Evolutionary conservation across 2,113 vertebrate genomes (phyloP).

Genomic region (Limanda limanda): DNA sequence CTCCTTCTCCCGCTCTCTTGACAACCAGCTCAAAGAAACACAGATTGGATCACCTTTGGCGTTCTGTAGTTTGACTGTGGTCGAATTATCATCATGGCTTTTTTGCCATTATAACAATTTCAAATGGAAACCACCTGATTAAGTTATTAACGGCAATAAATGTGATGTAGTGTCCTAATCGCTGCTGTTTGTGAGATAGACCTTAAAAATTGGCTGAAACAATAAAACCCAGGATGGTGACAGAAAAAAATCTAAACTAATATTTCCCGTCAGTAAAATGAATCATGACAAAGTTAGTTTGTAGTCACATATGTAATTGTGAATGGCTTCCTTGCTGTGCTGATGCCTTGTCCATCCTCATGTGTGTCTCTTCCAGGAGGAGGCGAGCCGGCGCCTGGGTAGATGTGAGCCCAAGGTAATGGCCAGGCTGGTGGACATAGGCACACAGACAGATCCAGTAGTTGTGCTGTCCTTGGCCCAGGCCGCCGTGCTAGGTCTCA

Average conservation of each 20-base stretch:
- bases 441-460: slow-evolving; percentile 96
- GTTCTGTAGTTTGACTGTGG: not conserved
- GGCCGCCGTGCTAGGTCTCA: slow-evolving; percentile 93
- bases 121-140: not conserved
- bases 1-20: not conserved
- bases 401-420: slow-evolving; percentile 86
- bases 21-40: slow-evolving; percentile 3
- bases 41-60: slow-evolving; percentile 8
- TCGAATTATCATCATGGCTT: slow-evolving; percentile 6
- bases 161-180: not conserved
- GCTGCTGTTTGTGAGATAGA: too few species aligned
- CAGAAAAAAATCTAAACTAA: too few species aligned
- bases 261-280: not conserved
- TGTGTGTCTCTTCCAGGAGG: slow-evolving; percentile 71
- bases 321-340: slow-evolving; percentile 13
- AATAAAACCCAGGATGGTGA: too few species aligned
- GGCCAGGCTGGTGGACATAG: slow-evolving; percentile 92
- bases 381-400: slow-evolving; percentile 84
- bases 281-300: not conserved
- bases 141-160: not conserved
- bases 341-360: slow-evolving; percentile 13
- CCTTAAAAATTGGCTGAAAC: too few species aligned
- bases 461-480: slow-evolving; percentile 97
- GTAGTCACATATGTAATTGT: not conserved
- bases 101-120: not conserved